A percentile compares a stretch with the other conserved stretches of the same genome.
Conservation (phyloP, 2,888 invertebrate genomes). For the Xanthorhoe spadicearia region DNA sequence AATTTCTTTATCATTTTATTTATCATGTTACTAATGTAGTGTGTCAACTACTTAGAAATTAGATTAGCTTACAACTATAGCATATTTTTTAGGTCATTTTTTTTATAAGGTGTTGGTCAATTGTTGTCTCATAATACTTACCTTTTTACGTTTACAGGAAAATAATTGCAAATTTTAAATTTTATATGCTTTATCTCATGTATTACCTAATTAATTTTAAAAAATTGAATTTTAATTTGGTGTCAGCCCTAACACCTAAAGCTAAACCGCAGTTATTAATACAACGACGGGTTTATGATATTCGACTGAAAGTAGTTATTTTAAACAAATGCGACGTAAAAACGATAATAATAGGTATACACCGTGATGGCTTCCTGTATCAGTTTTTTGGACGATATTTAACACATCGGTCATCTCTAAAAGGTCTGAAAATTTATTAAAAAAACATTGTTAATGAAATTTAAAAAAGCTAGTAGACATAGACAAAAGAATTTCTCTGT, state of each 20-base stretch:
- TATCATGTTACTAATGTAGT: not conserved
- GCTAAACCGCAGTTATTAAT: constrained; percentile 62
- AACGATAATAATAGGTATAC: constrained; percentile 49
- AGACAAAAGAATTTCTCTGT: too few relatives aligned
- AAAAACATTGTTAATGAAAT: too few relatives aligned
- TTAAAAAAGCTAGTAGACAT: too few relatives aligned
- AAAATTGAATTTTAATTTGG: not conserved
- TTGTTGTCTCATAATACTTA: too few relatives aligned
- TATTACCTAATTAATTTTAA: not conserved
- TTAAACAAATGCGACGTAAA: constrained; percentile 63
- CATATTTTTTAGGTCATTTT: not conserved
- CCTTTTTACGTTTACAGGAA: too few relatives aligned
- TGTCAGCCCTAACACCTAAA: constrained; percentile 43
- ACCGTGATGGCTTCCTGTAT: constrained; percentile 57
- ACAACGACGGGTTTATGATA: constrained; percentile 67
- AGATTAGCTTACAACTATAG: not conserved
- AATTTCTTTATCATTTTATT: not conserved
- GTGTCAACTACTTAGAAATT: not conserved
- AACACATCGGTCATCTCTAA: too few relatives aligned
- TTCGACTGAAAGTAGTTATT: constrained; percentile 60
- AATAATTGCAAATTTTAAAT: not conserved
- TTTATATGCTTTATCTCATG: not conserved
- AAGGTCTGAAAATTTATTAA: too few relatives aligned
- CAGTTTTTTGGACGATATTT: constrained; percentile 1
- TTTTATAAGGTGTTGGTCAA: not conserved